Evolutionary conservation across 2,888 invertebrate genomes (phyloP).

Genomic region (Hyposoter dolosus): DNA sequence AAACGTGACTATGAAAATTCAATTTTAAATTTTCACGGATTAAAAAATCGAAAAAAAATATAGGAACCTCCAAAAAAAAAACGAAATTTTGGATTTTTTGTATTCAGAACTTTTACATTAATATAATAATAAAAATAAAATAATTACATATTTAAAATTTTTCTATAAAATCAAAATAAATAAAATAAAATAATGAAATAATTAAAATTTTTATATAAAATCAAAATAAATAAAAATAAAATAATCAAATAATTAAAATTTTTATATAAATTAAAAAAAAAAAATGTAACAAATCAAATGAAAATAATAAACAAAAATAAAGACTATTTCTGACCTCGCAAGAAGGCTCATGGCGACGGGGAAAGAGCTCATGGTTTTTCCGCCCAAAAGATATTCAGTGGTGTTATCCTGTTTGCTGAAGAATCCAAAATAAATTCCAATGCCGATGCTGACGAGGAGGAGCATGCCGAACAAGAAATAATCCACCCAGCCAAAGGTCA

Average conservation of each 20-base stretch:
- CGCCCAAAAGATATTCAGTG: conserved; percentile 90
- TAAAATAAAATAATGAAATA: not conserved
- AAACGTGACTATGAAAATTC: conserved; percentile 87
- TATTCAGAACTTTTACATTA: too few species aligned
- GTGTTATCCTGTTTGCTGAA: conserved; percentile 87
- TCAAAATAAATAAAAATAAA: not conserved
- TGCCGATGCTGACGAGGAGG: conserved; percentile 86
- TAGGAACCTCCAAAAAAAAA: too few species aligned
- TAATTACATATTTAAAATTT: not conserved
- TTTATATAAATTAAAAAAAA: not conserved
- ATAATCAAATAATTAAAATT: not conserved
- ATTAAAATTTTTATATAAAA: not conserved
- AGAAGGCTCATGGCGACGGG: conserved; percentile 91
- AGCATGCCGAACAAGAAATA: conserved; percentile 86
- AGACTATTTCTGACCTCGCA: conserved; percentile 87
- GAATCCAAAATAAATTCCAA: conserved; percentile 88
- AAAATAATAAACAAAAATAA: not conserved
- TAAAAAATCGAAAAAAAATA: too few species aligned
- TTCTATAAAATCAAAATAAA: not conserved
- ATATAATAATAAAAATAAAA: not conserved
- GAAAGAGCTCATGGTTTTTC: conserved; percentile 89
- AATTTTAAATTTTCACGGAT: too few species aligned
- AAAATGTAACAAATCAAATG: not conserved
- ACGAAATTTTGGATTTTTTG: too few species aligned
- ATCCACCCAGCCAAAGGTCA: conserved; percentile 86